Evolutionary conservation across 2,113 vertebrate species (phyloP).

Genomic region (Ranitomeya imitator): DNA sequence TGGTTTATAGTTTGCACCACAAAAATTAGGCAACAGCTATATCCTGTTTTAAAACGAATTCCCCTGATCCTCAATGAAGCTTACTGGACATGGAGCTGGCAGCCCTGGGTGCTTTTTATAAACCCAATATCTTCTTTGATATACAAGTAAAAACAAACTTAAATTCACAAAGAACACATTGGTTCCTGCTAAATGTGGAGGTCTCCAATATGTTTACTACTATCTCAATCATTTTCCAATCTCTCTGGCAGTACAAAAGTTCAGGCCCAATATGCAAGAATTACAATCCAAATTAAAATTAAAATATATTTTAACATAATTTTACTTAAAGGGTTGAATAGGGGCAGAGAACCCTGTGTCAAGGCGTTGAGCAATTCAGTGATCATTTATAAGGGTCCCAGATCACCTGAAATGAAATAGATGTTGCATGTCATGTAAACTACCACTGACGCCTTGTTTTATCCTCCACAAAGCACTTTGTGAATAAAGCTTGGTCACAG

Average conservation of each 20-base stretch:
- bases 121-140: constrained; percentile 15
- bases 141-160: constrained; percentile 40
- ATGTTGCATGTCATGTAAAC: too few species aligned
- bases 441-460: too few species aligned
- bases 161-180: background rate
- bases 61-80: constrained; percentile 19
- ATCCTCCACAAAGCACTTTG: too few species aligned
- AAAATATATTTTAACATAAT: background rate
- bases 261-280: background rate
- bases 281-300: background rate
- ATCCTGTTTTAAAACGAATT: constrained; percentile 39
- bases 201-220: constrained; percentile 1
- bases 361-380: too few species aligned
- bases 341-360: too few species aligned
- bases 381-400: too few species aligned
- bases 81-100: constrained; percentile 26
- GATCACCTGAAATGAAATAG: too few species aligned
- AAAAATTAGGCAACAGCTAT: constrained; percentile 36
- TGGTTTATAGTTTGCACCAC: constrained; percentile 28
- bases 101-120: constrained; percentile 20
- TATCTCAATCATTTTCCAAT: constrained; percentile 7
- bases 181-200: background rate
- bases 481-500: too few species aligned
- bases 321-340: background rate
- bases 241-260: background rate